phyloP scores from a whole-genome alignment of 2,113 vertebrate genomes.

The Acanthisitta chloris region DNA sequence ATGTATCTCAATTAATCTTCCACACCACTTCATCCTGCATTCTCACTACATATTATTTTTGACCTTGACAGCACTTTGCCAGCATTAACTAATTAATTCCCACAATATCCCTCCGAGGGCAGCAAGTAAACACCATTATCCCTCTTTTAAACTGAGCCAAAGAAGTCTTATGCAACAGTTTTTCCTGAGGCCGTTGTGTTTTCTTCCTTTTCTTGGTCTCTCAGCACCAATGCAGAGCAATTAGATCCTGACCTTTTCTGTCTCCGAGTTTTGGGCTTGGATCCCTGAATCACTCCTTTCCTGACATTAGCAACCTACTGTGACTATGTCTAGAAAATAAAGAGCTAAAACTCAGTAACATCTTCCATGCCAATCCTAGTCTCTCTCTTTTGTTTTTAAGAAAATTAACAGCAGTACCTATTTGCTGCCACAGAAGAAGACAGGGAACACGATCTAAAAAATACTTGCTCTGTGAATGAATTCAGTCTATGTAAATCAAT shows the following conservation, averaged over 20 bases:
- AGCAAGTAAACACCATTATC: background rate
- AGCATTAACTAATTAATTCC: constrained; percentile 13
- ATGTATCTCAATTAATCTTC: background rate
- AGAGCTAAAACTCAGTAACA: background rate
- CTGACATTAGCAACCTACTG: background rate
- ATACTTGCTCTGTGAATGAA: constrained; percentile 37
- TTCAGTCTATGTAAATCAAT: constrained; percentile 71
- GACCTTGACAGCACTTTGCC: background rate
- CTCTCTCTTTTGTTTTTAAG: background rate
- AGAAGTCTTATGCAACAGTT: background rate
- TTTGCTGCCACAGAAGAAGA: background rate
- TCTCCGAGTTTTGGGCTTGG: background rate
- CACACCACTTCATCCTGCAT: background rate
- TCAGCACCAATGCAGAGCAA: background rate
- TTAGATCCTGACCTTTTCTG: constrained; percentile 6
- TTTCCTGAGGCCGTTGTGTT: background rate
- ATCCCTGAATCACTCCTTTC: background rate
- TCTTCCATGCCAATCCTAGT: background rate
- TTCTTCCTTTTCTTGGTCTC: background rate
- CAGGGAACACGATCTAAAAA: background rate
- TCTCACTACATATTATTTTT: background rate
- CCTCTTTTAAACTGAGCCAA: background rate
- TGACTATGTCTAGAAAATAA: background rate
- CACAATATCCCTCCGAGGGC: background rate
- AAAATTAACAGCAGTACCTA: background rate